Conservation (phyloP, 2,797 vertebrate genomes). For the Okamejei kenojei region DNA sequence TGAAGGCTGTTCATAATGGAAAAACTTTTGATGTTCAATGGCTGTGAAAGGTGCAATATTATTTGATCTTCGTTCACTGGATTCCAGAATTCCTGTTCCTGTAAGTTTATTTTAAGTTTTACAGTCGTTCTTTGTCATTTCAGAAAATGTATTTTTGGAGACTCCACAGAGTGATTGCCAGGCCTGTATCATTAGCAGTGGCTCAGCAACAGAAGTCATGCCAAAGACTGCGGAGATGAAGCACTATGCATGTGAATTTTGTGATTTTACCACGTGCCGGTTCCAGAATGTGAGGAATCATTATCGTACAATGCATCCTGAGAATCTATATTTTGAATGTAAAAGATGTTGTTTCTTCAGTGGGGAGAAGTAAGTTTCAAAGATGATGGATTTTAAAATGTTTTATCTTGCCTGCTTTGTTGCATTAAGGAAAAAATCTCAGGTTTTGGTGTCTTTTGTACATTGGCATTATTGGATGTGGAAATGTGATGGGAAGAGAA, state of each 20-base stretch:
- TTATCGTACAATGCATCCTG: slow-evolving; percentile 27
- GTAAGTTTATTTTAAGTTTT: background rate
- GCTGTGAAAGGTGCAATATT: background rate
- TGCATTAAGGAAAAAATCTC: background rate
- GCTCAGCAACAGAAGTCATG: background rate
- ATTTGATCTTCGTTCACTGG: background rate
- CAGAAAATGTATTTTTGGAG: slow-evolving; percentile 30
- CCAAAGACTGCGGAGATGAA: background rate
- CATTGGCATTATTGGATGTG: background rate
- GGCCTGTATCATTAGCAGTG: background rate
- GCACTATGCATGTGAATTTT: slow-evolving; percentile 14
- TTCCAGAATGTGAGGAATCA: slow-evolving; percentile 23
- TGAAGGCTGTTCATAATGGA: background rate
- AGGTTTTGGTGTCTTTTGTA: background rate
- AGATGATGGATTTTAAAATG: background rate
- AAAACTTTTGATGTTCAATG: no score
- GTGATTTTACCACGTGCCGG: background rate
- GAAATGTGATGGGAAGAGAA: background rate
- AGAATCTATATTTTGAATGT: slow-evolving; percentile 18
- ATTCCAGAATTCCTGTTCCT: background rate
- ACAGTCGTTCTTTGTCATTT: background rate
- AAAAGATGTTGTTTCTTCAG: slow-evolving; percentile 2
- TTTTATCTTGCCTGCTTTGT: background rate
- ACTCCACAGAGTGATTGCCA: background rate
- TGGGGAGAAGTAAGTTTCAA: slow-evolving; percentile 20